Base-by-base conservation (phyloP, 2,797 vertebrate species). In the Lagocephalus sceleratus region DNA sequence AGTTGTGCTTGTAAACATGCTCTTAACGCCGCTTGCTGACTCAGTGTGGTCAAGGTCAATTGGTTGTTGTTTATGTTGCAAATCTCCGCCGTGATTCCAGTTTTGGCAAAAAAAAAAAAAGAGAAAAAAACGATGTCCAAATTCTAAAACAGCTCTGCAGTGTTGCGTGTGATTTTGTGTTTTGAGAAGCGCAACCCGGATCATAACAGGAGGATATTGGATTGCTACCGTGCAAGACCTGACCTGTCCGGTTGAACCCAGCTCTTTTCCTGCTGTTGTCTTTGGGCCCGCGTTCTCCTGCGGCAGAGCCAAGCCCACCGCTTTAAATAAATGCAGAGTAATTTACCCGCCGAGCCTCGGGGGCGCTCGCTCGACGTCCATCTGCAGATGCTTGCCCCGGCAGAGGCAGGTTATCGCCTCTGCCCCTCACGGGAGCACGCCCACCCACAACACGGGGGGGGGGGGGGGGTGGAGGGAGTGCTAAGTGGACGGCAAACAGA, bases 171-270 rank as follows among this genome's bases (percentile, higher is more conserved):
- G 81, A 68, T 73, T 88, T 73, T 52, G 69, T 76, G 78, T 87
- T 87, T 85, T 78, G 76, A 85, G 75, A 79, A 83, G 79, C 83
- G 53, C 79, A 82, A 88, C 83, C 84, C 83, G 69, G 76, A 85
- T 81, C 82, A 73, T 81, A 84, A 84, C 81, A 59, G 71, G 66
- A 86, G 81, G 79, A 86, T 87, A 82, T 82, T 81, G 76, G 87
- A 84, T 87, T 85, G 87, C 88, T 80, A 63, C 81, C 84, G 86
- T 83, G 75, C 73, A 74, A 76, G 81, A 84, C 80, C 66, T 84
- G 87, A 91, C 89, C 89, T 89, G 87, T 88, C 75, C 85, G 62
- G 74, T n/a, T 80, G 79, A 90, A 89, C 89, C 82, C 47, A 70
- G 41, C 81, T 80, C 83, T 83, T 88, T 85, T 84, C 84, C 81